Evolutionary conservation across 1,140 invertebrate genomes (phyloP).

Genomic region (Antheraea pernyi): DNA sequence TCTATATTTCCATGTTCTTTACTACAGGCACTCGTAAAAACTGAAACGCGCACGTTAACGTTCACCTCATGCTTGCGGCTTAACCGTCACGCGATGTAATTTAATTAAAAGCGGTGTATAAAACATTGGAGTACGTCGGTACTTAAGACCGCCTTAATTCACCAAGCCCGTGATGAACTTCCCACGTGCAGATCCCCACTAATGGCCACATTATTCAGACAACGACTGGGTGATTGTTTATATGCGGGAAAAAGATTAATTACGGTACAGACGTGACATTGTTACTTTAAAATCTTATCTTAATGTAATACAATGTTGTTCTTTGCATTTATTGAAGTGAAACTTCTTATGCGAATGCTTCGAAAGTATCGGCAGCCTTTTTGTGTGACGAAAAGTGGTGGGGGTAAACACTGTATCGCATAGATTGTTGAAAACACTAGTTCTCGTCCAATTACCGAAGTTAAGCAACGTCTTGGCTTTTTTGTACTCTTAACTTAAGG

Average conservation of each 20-base stretch:
- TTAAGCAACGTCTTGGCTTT: no score
- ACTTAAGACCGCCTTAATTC: slow-evolving; percentile 61
- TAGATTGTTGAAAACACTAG: no score
- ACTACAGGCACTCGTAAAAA: slow-evolving; percentile 13
- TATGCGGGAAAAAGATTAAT: slow-evolving; percentile 17
- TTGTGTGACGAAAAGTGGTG: no score
- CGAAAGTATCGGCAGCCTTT: no score
- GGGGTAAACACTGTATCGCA: no score
- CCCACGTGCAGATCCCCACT: slow-evolving; percentile 51
- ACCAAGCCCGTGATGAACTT: slow-evolving; percentile 58
- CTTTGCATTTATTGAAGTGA: no score
- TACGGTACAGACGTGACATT: not conserved
- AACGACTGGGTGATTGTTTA: slow-evolving; percentile 44
- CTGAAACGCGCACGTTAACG: slow-evolving; percentile 29
- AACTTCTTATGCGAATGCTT: no score
- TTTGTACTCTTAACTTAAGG: no score
- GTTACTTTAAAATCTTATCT: no score
- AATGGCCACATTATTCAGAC: slow-evolving; percentile 59
- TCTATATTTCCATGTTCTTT: slow-evolving; percentile 10
- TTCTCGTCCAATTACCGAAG: no score
- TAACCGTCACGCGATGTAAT: slow-evolving; percentile 63
- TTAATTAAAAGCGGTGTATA: slow-evolving; percentile 69
- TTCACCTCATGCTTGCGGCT: slow-evolving; percentile 40
- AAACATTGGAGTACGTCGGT: slow-evolving; percentile 52
- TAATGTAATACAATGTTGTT: no score